Evolutionary conservation across 1,140 invertebrate species (phyloP).

Genomic region (Anadara kagoshimensis): DNA sequence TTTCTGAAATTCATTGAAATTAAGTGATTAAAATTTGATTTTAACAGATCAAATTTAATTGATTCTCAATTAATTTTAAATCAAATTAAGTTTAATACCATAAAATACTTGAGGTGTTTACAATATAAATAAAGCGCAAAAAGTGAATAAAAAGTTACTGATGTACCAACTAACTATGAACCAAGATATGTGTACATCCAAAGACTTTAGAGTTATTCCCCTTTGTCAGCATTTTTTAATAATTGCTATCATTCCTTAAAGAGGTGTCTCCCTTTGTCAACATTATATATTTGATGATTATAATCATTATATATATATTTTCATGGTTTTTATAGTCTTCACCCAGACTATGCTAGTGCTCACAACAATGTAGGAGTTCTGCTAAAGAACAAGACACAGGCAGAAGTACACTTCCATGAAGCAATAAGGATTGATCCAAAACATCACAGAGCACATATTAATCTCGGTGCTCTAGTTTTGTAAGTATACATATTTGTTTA

Average conservation of each 20-base stretch:
- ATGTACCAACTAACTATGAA: no score
- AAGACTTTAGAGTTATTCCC: background rate
- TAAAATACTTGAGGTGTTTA: no score
- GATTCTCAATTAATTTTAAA: no score
- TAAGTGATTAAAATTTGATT: no score
- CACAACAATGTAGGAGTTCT: slow-evolving; percentile 92
- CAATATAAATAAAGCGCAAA: no score
- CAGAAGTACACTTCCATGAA: slow-evolving; percentile 85
- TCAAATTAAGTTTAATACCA: no score
- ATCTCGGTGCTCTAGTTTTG: slow-evolving; percentile 89
- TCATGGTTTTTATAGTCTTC: slow-evolving; percentile 79
- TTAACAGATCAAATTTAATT: no score
- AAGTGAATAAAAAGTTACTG: no score
- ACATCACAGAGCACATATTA: slow-evolving; percentile 90
- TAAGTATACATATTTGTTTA: slow-evolving; percentile 72
- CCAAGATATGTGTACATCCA: no score
- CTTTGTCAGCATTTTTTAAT: background rate
- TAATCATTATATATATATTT: background rate
- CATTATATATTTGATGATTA: no score
- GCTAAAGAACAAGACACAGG: slow-evolving; percentile 79
- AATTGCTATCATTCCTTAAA: no score
- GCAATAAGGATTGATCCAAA: slow-evolving; percentile 84
- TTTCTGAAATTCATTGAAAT: no score
- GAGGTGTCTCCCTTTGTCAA: background rate
- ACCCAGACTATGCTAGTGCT: slow-evolving; percentile 89